These are phyloP conservation scores for Spea multiplicata DNA, from an alignment of 2,113 vertebrate species.

Conservation along the genomic window DNA sequence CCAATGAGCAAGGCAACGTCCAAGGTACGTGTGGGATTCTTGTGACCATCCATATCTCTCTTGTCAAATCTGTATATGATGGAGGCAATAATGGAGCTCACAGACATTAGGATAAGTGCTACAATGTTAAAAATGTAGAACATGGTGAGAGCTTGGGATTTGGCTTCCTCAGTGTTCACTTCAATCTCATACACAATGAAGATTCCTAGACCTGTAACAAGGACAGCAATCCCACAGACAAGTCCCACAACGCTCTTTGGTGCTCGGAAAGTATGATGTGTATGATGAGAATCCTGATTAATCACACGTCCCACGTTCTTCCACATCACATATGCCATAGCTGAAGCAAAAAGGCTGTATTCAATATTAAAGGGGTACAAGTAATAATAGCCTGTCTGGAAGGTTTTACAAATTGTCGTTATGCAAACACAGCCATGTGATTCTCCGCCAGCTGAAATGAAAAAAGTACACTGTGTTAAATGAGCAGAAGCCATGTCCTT, in stretches of 20 bases:
- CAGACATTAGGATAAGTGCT: conserved; percentile 78
- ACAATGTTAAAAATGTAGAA: conserved; percentile 82
- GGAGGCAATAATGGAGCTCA: conserved; percentile 70
- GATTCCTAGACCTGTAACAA: conserved; percentile 78
- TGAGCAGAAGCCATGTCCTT: too few species aligned
- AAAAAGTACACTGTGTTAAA: conserved; percentile 5
- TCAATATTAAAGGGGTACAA: conserved; percentile 93
- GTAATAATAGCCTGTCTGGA: conserved; percentile 83
- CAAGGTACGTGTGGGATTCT: conserved; percentile 88
- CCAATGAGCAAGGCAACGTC: conserved; percentile 88
- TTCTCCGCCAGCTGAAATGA: conserved; percentile 56
- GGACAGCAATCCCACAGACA: conserved; percentile 66
- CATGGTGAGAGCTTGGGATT: conserved; percentile 68
- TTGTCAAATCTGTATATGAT: conserved; percentile 79
- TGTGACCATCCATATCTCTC: conserved; percentile 79
- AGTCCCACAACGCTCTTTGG: conserved; percentile 73
- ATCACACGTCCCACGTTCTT: conserved; percentile 84
- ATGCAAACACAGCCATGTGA: conserved; percentile 69
- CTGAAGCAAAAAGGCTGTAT: conserved; percentile 90
- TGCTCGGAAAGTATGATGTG: conserved; percentile 65
- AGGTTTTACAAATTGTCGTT: conserved; percentile 72
- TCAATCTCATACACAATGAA: conserved; percentile 86
- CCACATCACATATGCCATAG: conserved; percentile 92
- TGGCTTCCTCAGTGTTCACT: conserved; percentile 53
- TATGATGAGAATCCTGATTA: conserved; percentile 61